phyloP scores from a whole-genome alignment of 2,888 invertebrate genomes.

The Hoplodrina ambigua region DNA sequence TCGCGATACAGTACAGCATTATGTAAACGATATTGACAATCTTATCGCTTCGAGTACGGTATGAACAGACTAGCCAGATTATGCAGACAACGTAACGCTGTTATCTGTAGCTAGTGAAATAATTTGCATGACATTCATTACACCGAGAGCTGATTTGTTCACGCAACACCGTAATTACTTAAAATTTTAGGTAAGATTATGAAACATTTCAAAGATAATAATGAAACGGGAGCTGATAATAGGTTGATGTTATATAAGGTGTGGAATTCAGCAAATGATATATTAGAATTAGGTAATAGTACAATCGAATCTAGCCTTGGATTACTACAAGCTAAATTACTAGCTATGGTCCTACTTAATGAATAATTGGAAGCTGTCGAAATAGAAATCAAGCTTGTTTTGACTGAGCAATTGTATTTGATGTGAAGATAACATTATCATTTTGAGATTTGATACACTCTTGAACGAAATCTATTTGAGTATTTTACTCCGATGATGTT shows the following conservation, averaged over 20 bases:
- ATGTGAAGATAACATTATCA: constrained; percentile 33
- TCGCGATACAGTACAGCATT: constrained; percentile 36
- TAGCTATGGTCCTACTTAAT: background rate
- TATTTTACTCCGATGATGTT: constrained; percentile 17
- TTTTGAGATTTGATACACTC: constrained; percentile 33
- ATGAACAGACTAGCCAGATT: constrained; percentile 49
- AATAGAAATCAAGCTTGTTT: constrained; percentile 17
- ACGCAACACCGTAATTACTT: constrained; percentile 27
- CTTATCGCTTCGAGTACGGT: constrained; percentile 52
- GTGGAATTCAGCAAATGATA: background rate
- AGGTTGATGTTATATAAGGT: constrained; percentile 11
- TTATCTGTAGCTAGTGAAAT: constrained; percentile 57
- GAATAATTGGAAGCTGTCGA: background rate
- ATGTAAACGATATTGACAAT: constrained; percentile 54
- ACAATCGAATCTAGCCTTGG: constrained; percentile 1
- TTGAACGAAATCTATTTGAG: constrained; percentile 22
- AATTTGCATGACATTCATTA: constrained; percentile 56
- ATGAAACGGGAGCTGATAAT: constrained; percentile 29
- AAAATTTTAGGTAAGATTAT: constrained; percentile 36
- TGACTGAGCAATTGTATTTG: constrained; percentile 7
- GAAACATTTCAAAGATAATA: constrained; percentile 28
- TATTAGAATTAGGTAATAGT: constrained; percentile 14
- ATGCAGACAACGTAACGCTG: constrained; percentile 49
- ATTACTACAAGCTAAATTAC: constrained; percentile 4
- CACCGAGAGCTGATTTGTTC: constrained; percentile 46